A percentile compares a stretch with the other conserved stretches of the same genome.
Evolutionary conservation across 2,888 invertebrate species (phyloP).

Genomic region (Sinelater perroti): DNA sequence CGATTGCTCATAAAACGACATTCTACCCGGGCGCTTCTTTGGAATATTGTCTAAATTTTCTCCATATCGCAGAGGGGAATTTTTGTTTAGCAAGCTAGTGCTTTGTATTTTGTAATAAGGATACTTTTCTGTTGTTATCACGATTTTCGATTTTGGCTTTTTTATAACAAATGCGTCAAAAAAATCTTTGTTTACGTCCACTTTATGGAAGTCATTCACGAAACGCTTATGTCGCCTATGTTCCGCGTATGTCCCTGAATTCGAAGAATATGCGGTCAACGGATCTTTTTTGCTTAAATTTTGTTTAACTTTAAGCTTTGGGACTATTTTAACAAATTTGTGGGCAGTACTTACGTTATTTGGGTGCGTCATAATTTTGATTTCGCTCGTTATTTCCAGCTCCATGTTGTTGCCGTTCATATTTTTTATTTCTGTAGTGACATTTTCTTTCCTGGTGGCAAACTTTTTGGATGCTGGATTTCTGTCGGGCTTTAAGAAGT

Average conservation of each 20-base stretch:
- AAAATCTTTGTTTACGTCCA: conserved; percentile 49
- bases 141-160: conserved; percentile 36
- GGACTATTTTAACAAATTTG: conserved; percentile 51
- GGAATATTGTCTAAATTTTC: conserved; percentile 71
- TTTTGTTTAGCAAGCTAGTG: conserved; percentile 59
- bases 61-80: conserved; percentile 74
- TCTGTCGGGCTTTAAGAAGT: conserved; percentile 2
- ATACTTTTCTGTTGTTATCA: conserved; percentile 63
- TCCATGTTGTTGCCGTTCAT: conserved; percentile 40
- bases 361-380: conserved; percentile 47
- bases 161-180: conserved; percentile 44
- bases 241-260: too few relatives aligned
- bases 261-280: background rate
- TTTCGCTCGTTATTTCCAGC: conserved; percentile 53
- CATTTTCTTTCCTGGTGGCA: conserved; percentile 29
- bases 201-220: conserved; percentile 46
- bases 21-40: conserved; percentile 69
- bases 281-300: background rate
- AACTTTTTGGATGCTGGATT: conserved; percentile 32
- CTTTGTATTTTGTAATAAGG: conserved; percentile 68
- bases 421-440: conserved; percentile 35
- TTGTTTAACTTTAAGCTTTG: conserved; percentile 43
- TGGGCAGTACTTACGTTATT: conserved; percentile 36
- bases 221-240: conserved; percentile 39
- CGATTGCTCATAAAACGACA: conserved; percentile 75